Evolutionary conservation across 2,113 vertebrate genomes (phyloP).

Genomic region (Calonectris borealis): DNA sequence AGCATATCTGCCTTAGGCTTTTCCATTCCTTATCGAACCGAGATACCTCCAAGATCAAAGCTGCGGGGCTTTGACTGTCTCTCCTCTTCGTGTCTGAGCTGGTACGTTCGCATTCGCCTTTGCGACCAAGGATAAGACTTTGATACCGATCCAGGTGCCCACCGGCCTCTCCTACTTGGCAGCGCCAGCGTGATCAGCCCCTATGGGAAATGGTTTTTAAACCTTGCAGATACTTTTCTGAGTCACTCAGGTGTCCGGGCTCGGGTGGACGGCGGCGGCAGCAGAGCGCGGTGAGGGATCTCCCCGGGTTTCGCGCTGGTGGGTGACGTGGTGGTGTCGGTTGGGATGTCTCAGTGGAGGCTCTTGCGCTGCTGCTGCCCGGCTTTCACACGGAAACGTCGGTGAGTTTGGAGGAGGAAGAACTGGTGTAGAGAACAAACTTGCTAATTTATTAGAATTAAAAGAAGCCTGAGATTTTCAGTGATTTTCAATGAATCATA

Average conservation of each 20-base stretch:
- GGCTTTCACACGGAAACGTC: background rate
- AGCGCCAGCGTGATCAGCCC: background rate
- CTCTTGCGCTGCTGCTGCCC: background rate
- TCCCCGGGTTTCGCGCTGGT: background rate
- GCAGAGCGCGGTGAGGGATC: background rate
- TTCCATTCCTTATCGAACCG: background rate
- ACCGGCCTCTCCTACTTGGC: background rate
- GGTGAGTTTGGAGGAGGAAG: background rate
- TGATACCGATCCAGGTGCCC: background rate
- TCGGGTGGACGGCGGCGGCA: background rate
- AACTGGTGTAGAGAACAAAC: background rate
- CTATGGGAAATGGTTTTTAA: background rate
- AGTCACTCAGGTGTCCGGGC: background rate
- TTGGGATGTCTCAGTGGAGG: background rate
- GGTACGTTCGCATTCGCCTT: background rate
- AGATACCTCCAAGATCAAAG: background rate
- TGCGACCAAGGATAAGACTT: background rate
- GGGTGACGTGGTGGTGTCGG: accelerated
- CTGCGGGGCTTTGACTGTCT: background rate
- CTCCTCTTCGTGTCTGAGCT: background rate
- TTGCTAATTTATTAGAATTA: background rate
- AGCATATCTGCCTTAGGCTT: background rate
- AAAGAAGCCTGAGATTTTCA: background rate
- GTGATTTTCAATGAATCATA: background rate
- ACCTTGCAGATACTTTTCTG: background rate